Conservation (phyloP, 92 coral and sea anemone species). For the Epizoanthus stellaris region DNA sequence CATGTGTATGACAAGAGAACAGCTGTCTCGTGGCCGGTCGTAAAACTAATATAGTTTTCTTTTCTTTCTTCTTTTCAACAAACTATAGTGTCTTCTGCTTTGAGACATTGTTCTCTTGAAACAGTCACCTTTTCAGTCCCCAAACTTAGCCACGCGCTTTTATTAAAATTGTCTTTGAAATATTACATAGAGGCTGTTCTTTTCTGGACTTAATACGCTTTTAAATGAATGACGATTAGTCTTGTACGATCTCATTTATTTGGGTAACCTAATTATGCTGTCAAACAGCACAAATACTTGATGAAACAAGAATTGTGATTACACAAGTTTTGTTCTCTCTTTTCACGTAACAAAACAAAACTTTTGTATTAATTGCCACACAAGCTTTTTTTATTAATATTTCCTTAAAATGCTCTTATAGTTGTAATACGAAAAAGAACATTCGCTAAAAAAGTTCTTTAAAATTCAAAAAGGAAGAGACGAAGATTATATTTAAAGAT, state of each 20-base stretch:
- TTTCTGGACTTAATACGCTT: slow-evolving; percentile 12
- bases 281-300: slow-evolving; percentile 22
- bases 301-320: slow-evolving; percentile 13
- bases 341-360: neutral
- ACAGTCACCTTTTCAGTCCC: neutral
- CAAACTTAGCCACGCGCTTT: slow-evolving; percentile 7
- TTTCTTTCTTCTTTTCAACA: slow-evolving; percentile 1
- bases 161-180: neutral
- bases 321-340: neutral
- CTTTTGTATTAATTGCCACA: neutral
- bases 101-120: neutral
- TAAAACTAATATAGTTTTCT: slow-evolving; percentile 13
- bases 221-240: slow-evolving; percentile 29
- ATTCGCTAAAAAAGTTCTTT: too few species aligned
- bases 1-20: neutral
- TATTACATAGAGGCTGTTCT: neutral
- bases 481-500: neutral
- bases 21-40: slow-evolving; percentile 1
- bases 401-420: too few species aligned
- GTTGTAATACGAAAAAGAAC: too few species aligned
- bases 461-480: too few species aligned
- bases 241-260: slow-evolving; percentile 21
- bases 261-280: slow-evolving; percentile 6
- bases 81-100: neutral
- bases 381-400: neutral